Evolutionary conservation across 2,888 invertebrate genomes (phyloP).

Genomic region (Rhopalosiphum nymphaeae): DNA sequence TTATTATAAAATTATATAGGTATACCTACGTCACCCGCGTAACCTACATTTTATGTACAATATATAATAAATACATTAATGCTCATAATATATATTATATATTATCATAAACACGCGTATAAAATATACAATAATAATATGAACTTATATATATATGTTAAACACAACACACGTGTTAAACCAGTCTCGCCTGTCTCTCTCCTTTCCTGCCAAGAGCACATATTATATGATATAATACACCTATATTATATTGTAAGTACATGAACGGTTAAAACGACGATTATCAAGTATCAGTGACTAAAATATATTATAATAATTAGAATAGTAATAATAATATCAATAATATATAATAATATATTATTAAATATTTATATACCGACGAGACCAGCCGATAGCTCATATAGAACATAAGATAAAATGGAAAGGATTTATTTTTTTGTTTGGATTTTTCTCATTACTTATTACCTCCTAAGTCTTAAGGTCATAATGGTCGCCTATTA

Average conservation of each 20-base stretch:
- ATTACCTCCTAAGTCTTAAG: constrained; percentile 30
- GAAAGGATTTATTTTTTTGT: constrained; percentile 16
- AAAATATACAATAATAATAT: constrained; percentile 5
- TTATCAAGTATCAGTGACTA: not conserved
- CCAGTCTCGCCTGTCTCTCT: constrained; percentile 18
- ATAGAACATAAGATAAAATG: not conserved
- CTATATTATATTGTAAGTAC: constrained; percentile 13
- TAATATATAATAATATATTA: not conserved
- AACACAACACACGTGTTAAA: constrained; percentile 20
- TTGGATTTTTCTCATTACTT: constrained; percentile 7
- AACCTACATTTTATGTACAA: constrained; percentile 45
- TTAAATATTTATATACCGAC: not conserved
- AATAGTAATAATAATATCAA: not conserved
- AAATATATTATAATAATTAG: not conserved
- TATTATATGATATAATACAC: not conserved
- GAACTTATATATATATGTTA: not conserved
- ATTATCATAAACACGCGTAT: not conserved
- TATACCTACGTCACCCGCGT: constrained; percentile 40
- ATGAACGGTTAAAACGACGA: not conserved
- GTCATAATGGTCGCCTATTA: not conserved
- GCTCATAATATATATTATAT: not conserved
- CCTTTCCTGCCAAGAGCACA: not conserved
- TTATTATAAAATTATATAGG: constrained; percentile 5
- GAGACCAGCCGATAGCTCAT: not conserved
- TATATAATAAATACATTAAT: constrained; percentile 16